These are phyloP conservation scores for Collichthys lucidus DNA, from an alignment of 2,113 vertebrate species.

Conservation along the genomic window DNA sequence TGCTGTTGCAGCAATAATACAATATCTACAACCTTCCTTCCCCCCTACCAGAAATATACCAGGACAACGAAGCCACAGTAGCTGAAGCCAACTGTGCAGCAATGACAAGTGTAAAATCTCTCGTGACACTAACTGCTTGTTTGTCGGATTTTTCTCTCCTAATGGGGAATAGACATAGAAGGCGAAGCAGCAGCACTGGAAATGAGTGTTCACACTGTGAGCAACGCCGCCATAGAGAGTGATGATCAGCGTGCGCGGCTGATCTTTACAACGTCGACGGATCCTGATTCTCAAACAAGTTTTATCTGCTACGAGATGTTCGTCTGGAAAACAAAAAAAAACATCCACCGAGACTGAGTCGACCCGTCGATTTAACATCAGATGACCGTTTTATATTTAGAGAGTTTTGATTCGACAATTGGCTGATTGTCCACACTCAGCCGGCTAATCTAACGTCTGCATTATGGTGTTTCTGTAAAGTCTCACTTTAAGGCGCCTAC, in stretches of 20 bases:
- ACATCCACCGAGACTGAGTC: background rate
- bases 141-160: background rate
- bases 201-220: constrained; percentile 55
- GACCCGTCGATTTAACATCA: background rate
- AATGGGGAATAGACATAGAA: background rate
- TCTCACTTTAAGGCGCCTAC: background rate
- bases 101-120: background rate
- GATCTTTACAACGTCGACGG: background rate
- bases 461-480: background rate
- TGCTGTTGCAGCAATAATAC: constrained; percentile 59
- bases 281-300: background rate
- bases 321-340: background rate
- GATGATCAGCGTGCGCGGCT: background rate
- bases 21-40: constrained; percentile 61
- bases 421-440: constrained; percentile 10
- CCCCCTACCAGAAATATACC: background rate
- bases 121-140: background rate
- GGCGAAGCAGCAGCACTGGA: constrained; percentile 39
- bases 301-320: constrained; percentile 39
- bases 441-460: background rate
- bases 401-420: background rate
- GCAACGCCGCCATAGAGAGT: background rate
- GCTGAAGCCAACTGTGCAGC: constrained; percentile 11
- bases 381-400: background rate
- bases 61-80: constrained; percentile 17